These are phyloP conservation scores for Drosophila macrospina DNA, from an alignment of 2,888 invertebrate species.

Conservation along the genomic window DNA sequence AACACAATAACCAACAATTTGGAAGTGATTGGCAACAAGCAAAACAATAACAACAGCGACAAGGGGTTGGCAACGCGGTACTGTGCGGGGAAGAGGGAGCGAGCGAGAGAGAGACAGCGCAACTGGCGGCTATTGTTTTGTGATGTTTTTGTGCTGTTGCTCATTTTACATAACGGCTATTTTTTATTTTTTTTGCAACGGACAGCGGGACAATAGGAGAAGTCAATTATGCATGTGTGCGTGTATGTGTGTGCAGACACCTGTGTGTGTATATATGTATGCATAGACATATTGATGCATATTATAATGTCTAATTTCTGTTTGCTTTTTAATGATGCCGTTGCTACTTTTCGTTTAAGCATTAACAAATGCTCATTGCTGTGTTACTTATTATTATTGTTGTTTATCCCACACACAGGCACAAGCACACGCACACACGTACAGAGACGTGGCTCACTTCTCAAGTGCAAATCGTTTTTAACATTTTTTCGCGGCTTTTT, in stretches of 20 bases:
- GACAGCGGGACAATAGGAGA: slow-evolving; percentile 22
- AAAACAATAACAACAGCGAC: slow-evolving; percentile 23
- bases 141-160: slow-evolving; percentile 30
- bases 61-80: not conserved
- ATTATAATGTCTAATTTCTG: slow-evolving; percentile 19
- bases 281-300: slow-evolving; percentile 6
- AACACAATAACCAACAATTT: slow-evolving; percentile 37
- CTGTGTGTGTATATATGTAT: slow-evolving; percentile 10
- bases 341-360: slow-evolving; percentile 36
- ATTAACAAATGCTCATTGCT: slow-evolving; percentile 33
- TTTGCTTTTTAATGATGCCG: slow-evolving; percentile 33
- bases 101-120: slow-evolving; percentile 13
- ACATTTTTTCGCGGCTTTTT: slow-evolving; percentile 64
- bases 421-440: slow-evolving; percentile 14
- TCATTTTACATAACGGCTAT: slow-evolving; percentile 52
- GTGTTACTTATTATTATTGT: slow-evolving; percentile 28
- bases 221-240: slow-evolving; percentile 28
- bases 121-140: slow-evolving; percentile 42
- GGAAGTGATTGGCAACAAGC: slow-evolving; percentile 45
- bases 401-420: slow-evolving; percentile 17
- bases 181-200: slow-evolving; percentile 25
- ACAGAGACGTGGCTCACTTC: slow-evolving; percentile 45
- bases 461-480: slow-evolving; percentile 66
- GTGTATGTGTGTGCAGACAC: slow-evolving; percentile 4
- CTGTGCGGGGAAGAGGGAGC: not conserved